Conservation (phyloP, 2,113 vertebrate genomes). For the Ophthalmolycus amberensis region DNA sequence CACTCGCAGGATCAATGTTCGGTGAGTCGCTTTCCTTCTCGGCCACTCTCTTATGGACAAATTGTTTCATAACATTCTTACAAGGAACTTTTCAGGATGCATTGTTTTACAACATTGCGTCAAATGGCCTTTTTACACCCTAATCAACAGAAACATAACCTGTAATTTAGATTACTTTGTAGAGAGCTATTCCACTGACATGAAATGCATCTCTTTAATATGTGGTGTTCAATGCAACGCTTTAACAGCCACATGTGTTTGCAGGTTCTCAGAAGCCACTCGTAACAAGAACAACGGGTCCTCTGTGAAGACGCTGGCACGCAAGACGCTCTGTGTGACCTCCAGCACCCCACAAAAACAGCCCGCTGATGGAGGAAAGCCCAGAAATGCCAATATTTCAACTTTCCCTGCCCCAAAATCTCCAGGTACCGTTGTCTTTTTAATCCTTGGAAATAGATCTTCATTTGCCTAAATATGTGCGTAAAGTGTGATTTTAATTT, state of each 20-base stretch:
- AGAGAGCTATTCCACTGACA: background rate
- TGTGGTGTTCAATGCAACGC: background rate
- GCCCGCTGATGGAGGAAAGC: slow-evolving; percentile 33
- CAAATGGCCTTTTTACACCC: background rate
- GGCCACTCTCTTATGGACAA: background rate
- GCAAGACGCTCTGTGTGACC: slow-evolving; percentile 82
- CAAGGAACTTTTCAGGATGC: background rate
- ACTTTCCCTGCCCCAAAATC: slow-evolving; percentile 62
- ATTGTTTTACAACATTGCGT: background rate
- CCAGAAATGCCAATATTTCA: slow-evolving; percentile 11
- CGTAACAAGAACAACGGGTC: slow-evolving; percentile 89
- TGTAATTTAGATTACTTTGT: background rate
- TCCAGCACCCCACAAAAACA: slow-evolving; percentile 65
- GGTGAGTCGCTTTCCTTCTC: slow-evolving; percentile 77
- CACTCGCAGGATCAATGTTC: slow-evolving; percentile 90
- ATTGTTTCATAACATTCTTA: background rate
- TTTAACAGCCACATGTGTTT: background rate
- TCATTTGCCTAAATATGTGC: background rate
- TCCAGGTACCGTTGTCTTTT: slow-evolving; percentile 53
- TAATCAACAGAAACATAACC: background rate
- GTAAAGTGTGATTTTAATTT: background rate
- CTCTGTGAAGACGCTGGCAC: slow-evolving; percentile 91
- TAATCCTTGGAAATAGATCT: background rate
- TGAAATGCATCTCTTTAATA: background rate
- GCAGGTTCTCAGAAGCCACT: slow-evolving; percentile 91